A percentile compares a stretch with the other conserved stretches of the same genome.
Conservation (phyloP, 2,888 invertebrate genomes). For the Quadriops clusia region DNA sequence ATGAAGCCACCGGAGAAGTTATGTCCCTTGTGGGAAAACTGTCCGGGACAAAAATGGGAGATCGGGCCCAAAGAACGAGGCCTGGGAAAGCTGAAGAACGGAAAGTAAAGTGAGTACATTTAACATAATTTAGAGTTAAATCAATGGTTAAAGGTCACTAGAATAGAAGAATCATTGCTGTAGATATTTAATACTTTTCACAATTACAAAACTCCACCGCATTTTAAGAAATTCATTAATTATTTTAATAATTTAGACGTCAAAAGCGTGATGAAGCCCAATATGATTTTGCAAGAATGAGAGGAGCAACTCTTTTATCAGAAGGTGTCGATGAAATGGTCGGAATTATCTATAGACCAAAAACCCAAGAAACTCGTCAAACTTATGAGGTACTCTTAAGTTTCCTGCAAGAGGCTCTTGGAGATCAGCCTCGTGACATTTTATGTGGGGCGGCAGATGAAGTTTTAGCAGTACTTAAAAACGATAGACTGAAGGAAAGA, state of each 20-base stretch:
- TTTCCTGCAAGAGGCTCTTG: conserved; percentile 93
- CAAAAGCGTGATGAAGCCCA: conserved; percentile 87
- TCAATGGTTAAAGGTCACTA: too few relatives aligned
- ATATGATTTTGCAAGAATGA: conserved; percentile 82
- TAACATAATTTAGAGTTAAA: too few relatives aligned
- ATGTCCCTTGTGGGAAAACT: conserved; percentile 88
- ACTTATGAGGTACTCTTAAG: conserved; percentile 93
- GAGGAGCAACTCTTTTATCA: conserved; percentile 72
- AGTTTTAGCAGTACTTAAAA: conserved; percentile 87
- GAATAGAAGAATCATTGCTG: too few relatives aligned
- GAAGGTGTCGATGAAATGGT: conserved; percentile 88
- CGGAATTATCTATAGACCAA: conserved; percentile 88
- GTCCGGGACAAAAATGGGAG: conserved; percentile 89
- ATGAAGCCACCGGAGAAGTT: conserved; percentile 99
- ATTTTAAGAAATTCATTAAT: too few relatives aligned
- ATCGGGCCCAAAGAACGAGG: conserved; percentile 81
- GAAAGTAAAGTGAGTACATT: conserved; percentile 67
- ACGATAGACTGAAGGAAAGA: conserved; percentile 85
- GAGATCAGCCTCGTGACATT: conserved; percentile 93
- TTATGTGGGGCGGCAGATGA: conserved; percentile 99
- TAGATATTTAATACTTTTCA: too few relatives aligned
- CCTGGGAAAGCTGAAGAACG: conserved; percentile 90
- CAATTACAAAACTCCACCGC: too few relatives aligned
- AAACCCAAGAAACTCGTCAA: conserved; percentile 94
- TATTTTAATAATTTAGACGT: too few relatives aligned